A percentile compares a stretch with the other conserved stretches of the same genome.
Conservation (phyloP, 2,113 vertebrate species). For the Todiramphus chloris region DNA sequence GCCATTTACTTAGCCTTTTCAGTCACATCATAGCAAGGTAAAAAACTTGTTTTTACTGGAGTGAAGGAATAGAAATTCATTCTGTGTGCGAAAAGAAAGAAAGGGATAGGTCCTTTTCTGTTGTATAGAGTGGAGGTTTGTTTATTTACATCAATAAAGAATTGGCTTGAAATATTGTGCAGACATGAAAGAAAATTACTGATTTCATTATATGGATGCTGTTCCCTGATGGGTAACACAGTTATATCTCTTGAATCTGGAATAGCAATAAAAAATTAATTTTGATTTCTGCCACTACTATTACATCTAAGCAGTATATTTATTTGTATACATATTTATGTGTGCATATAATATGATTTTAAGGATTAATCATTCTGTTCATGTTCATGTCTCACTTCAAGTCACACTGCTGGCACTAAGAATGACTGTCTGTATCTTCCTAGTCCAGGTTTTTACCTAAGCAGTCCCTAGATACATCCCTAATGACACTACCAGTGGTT, state of each 20-base stretch:
- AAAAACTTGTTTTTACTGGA: background rate
- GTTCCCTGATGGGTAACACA: background rate
- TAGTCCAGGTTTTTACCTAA: background rate
- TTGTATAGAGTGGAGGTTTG: background rate
- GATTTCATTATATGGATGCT: background rate
- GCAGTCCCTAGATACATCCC: background rate
- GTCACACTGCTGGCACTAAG: background rate
- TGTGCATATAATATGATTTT: background rate
- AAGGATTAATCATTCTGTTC: background rate
- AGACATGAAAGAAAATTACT: background rate
- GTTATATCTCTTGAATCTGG: background rate
- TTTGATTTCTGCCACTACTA: conserved; percentile 24
- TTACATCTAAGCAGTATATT: background rate
- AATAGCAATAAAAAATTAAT: background rate
- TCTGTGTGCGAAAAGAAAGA: background rate
- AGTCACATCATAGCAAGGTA: background rate
- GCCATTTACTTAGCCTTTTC: background rate
- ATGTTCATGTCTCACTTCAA: background rate
- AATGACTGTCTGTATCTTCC: background rate
- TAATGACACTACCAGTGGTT: background rate
- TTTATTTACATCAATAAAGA: background rate
- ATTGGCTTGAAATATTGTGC: background rate
- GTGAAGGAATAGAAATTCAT: background rate
- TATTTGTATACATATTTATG: background rate
- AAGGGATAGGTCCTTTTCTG: background rate